Conservation (phyloP, 1,140 invertebrate species). For the Rhyzopertha dominica region DNA sequence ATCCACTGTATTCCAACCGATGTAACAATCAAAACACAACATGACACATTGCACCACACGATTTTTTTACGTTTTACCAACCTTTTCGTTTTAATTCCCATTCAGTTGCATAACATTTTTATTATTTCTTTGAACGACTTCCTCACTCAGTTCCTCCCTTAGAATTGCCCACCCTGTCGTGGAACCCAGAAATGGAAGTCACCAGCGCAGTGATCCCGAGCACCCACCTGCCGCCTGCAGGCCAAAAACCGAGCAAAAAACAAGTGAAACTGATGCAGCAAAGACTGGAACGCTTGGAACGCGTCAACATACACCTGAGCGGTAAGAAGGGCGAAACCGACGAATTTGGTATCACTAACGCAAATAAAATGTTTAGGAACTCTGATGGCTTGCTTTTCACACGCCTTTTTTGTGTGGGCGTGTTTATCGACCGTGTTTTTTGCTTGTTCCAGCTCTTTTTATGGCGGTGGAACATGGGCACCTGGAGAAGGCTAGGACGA, state of each 20-base stretch:
- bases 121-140: conserved; percentile 34
- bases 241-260: conserved; percentile 50
- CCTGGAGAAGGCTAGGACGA: conserved; percentile 81
- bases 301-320: conserved; percentile 83
- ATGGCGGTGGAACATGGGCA: conserved; percentile 90
- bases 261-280: conserved; percentile 57
- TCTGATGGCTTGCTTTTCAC: neutral
- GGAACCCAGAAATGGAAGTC: conserved; percentile 47
- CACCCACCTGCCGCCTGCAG: conserved; percentile 27
- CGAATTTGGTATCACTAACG: neutral
- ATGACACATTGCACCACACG: too few relatives aligned
- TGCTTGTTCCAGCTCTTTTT: conserved; percentile 70
- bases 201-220: conserved; percentile 33
- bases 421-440: too few relatives aligned
- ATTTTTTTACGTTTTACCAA: neutral
- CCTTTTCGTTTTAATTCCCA: neutral
- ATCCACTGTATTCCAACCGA: too few relatives aligned
- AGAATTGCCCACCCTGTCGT: conserved; percentile 38
- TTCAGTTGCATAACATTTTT: conserved; percentile 32
- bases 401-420: too few relatives aligned
- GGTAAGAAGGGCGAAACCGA: conserved; percentile 54
- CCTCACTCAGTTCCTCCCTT: conserved; percentile 28
- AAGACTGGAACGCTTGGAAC: conserved; percentile 67
- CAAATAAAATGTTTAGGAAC: neutral
- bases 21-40: too few relatives aligned